Conservation (phyloP, 2,113 vertebrate genomes). For the Sceloporus undulatus region DNA sequence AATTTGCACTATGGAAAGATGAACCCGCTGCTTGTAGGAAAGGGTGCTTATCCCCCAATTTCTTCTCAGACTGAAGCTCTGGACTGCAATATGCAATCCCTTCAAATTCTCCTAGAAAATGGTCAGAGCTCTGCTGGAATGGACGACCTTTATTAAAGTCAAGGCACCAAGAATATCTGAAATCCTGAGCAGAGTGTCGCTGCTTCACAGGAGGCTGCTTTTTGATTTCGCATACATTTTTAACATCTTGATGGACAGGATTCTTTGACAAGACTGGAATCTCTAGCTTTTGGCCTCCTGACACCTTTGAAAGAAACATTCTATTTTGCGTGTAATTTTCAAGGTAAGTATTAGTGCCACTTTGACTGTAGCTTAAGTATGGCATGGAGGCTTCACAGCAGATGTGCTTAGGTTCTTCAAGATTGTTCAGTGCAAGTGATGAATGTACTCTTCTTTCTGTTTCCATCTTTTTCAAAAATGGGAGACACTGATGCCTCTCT, state of each 20-base stretch:
- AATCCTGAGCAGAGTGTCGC: slow-evolving; percentile 7
- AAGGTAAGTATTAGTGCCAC: neutral
- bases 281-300: slow-evolving; percentile 28
- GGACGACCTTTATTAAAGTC: neutral
- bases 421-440: slow-evolving; percentile 43
- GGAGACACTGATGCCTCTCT: slow-evolving; percentile 20
- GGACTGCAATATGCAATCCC: slow-evolving; percentile 30
- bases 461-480: slow-evolving; percentile 52
- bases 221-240: slow-evolving; percentile 29
- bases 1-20: slow-evolving; percentile 23
- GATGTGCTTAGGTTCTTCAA: slow-evolving; percentile 35
- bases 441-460: slow-evolving; percentile 37
- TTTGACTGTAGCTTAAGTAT: neutral
- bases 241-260: slow-evolving; percentile 41
- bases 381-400: slow-evolving; percentile 52
- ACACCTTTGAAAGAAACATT: slow-evolving; percentile 44
- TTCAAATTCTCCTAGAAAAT: slow-evolving; percentile 46
- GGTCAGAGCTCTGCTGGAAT: slow-evolving; percentile 26
- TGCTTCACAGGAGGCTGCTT: slow-evolving; percentile 47
- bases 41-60: slow-evolving; percentile 46
- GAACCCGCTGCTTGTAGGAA: slow-evolving; percentile 39
- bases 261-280: slow-evolving; percentile 42
- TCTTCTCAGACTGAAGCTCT: slow-evolving; percentile 46
- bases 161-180: slow-evolving; percentile 30
- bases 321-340: slow-evolving; percentile 47